Base-by-base conservation (phyloP, 2,797 vertebrate genomes). In the Kryptopterus vitreolus region DNA sequence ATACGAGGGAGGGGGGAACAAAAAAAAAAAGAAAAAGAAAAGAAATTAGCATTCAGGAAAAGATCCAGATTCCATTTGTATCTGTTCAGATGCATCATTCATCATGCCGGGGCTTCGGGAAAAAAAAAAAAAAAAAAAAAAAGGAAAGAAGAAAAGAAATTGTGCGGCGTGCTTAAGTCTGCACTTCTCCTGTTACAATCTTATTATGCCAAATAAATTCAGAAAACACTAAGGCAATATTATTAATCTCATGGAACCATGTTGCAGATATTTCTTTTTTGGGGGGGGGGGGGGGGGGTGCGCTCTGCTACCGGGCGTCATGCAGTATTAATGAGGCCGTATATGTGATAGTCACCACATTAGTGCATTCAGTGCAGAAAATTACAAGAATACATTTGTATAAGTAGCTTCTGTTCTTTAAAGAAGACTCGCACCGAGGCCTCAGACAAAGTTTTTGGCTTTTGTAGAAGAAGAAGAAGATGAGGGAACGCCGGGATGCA, bases 371-470 rank as follows among this genome's bases (percentile, higher is more conserved):
- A 62, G 77, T 81, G 80, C 73, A 79, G 73, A 87, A 86, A 66
- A 87, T 88, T 78, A 85, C 80, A 88, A 75, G 83, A 86, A 85
- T 87, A 85, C 76, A 84, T 87, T 83, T 85, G 76, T 85, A 86
- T 76, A 82, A 87, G 69, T 76, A 82, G 79, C 62, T 79, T 59
- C 70, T 82, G 76, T 77, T n/a, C 35, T 84, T 75, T 66, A 86
- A 78, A 82, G 59, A 50, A 70, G 66, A 59, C 78, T 62, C 52
- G 55, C 8, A 58, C 46, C 71, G 57, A 53, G 33, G 59, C 63
- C 35, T 35, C 52, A 82, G 35, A 62, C 71, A 79, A 80, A 79
- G 71, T 57, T 74, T 59, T 20, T 16, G 55, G n/a, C n/a, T n/a
- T 58, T 63, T 76, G 43, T 72, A 61, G 35, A 48, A 38, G 35